phyloP scores from a whole-genome alignment of 2,113 vertebrate genomes.

The Alexandromys fortis region DNA sequence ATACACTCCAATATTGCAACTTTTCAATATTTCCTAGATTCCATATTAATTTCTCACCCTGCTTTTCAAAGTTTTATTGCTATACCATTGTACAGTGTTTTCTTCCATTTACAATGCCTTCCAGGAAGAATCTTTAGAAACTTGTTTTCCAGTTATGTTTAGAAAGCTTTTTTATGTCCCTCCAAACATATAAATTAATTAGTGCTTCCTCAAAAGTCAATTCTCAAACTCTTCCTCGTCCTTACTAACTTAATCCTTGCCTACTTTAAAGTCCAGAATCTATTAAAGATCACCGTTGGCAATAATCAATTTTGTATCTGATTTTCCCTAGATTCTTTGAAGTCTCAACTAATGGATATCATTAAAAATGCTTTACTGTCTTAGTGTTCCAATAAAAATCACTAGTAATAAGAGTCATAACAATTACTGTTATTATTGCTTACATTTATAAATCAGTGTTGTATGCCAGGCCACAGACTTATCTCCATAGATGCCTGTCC shows the following conservation, averaged over 20 bases:
- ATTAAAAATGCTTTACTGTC: neutral
- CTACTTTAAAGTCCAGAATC: neutral
- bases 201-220: neutral
- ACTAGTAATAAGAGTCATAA: neutral
- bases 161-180: neutral
- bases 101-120: neutral
- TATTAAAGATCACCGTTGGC: neutral
- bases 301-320: slow-evolving; percentile 47
- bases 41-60: neutral
- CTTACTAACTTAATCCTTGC: neutral
- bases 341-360: neutral
- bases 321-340: slow-evolving; percentile 46
- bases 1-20: neutral
- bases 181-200: neutral
- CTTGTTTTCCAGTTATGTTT: neutral
- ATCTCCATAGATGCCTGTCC: neutral
- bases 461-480: neutral
- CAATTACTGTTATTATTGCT: neutral
- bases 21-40: neutral
- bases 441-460: neutral
- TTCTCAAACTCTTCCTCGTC: neutral
- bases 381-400: slow-evolving; percentile 4
- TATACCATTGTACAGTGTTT: neutral
- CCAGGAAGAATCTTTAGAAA: neutral
- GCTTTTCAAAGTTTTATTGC: neutral